Percentiles rank a stretch among this genome's conserved stretches.
Evolutionary conservation across 2,797 vertebrate genomes (phyloP).

Genomic region (Craterocephalus amniculus): DNA sequence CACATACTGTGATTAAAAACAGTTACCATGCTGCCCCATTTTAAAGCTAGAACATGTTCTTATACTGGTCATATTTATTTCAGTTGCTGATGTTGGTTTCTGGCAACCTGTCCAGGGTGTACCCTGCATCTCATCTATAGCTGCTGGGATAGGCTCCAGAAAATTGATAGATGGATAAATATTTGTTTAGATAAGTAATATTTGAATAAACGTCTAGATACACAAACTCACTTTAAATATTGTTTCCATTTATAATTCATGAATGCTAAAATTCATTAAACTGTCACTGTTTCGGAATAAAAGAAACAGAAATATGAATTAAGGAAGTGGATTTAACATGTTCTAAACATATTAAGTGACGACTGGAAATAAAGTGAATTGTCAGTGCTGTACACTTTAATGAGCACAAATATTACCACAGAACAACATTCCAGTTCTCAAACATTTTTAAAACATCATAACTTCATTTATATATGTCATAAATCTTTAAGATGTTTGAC

Average conservation of each 20-base stretch:
- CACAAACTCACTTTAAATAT: too few species aligned
- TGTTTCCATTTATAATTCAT: too few species aligned
- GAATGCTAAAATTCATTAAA: too few species aligned
- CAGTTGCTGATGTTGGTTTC: not conserved
- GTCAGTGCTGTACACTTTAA: slow-evolving; percentile 61
- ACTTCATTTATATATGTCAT: slow-evolving; percentile 42
- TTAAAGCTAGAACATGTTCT: slow-evolving; percentile 3
- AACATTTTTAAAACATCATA: slow-evolving; percentile 29
- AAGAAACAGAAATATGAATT: too few species aligned
- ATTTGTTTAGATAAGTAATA: not conserved
- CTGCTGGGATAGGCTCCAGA: not conserved
- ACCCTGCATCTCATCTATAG: not conserved
- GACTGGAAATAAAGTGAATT: slow-evolving; percentile 22
- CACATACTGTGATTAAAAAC: slow-evolving; percentile 29
- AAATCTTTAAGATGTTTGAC: slow-evolving; percentile 30
- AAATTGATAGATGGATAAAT: not conserved
- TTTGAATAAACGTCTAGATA: not conserved
- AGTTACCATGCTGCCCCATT: not conserved
- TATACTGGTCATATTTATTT: not conserved
- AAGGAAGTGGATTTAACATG: not conserved
- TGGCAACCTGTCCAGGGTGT: not conserved
- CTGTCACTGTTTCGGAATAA: too few species aligned
- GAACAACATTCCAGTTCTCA: slow-evolving; percentile 48
- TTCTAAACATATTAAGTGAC: not conserved
- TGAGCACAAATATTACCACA: slow-evolving; percentile 48